Evolutionary conservation across 1,140 invertebrate species (phyloP).

Genomic region (Proctacanthus coquilletti): DNA sequence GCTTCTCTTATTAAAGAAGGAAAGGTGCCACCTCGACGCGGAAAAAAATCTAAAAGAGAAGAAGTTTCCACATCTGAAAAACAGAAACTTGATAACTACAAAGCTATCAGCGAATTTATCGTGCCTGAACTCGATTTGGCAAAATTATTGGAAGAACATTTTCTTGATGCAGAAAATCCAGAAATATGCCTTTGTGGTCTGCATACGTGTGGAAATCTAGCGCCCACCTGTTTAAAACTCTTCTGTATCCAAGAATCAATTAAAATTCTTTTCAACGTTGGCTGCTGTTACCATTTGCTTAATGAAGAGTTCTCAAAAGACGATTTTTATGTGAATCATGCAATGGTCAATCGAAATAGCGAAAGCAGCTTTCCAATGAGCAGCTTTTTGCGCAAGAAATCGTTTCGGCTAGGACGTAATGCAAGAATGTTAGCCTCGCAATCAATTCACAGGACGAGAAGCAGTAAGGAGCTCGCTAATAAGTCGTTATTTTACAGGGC

Average conservation of each 20-base stretch:
- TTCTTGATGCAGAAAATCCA: constrained; percentile 17
- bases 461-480: constrained; percentile 37
- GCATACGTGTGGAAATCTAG: constrained; percentile 80
- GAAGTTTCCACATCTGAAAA: too few relatives aligned
- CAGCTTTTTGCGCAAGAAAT: constrained; percentile 35
- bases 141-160: constrained; percentile 33
- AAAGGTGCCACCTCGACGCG: constrained; percentile 14
- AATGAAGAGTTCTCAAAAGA: constrained; percentile 39
- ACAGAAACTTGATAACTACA: constrained; percentile 22
- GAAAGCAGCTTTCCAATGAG: constrained; percentile 52
- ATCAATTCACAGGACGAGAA: constrained; percentile 47
- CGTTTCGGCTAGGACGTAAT: constrained; percentile 50
- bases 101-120: constrained; percentile 32
- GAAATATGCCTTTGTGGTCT: constrained; percentile 53
- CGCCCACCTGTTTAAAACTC: constrained; percentile 53
- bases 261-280: constrained; percentile 57
- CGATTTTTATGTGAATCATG: constrained; percentile 20
- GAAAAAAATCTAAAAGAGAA: constrained; percentile 9
- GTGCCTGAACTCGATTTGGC: constrained; percentile 34
- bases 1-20: constrained; percentile 18
- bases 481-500: constrained; percentile 54
- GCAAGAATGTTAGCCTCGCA: constrained; percentile 72
- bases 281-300: constrained; percentile 81
- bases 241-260: constrained; percentile 44
- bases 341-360: constrained; percentile 12